These are phyloP conservation scores for Bombyx mori DNA, from an alignment of 1,140 invertebrate species.

Conservation along the genomic window DNA sequence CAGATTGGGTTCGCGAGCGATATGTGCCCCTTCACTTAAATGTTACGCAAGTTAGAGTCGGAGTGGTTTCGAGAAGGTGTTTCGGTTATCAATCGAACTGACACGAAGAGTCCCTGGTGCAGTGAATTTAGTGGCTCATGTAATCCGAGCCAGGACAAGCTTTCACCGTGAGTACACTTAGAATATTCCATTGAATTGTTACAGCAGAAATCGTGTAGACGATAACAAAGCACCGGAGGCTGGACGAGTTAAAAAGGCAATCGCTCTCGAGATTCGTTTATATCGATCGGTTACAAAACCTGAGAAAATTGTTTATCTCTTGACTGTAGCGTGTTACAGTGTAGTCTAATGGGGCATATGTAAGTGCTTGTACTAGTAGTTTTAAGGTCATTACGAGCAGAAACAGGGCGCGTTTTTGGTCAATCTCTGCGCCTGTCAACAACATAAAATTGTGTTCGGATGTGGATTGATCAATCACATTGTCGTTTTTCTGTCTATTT, in stretches of 20 bases:
- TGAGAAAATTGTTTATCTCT: conserved; percentile 4
- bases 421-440: conserved; percentile 30
- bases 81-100: conserved; percentile 32
- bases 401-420: conserved; percentile 8
- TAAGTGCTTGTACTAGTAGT: too few relatives aligned
- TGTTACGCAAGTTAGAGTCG: conserved; percentile 60
- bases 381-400: not conserved
- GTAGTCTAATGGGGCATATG: too few relatives aligned
- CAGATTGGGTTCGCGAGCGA: conserved; percentile 30
- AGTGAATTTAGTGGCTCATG: conserved; percentile 46
- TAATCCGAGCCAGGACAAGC: conserved; percentile 33
- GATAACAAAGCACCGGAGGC: conserved; percentile 1
- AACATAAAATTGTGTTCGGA: not conserved
- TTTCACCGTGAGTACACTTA: conserved; percentile 41
- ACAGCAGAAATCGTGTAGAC: conserved; percentile 10
- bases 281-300: conserved; percentile 43
- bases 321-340: not conserved
- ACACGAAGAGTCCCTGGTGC: conserved; percentile 21
- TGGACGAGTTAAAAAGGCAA: conserved; percentile 11
- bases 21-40: conserved; percentile 62
- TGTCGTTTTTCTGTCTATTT: too few relatives aligned
- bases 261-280: conserved; percentile 21
- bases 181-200: not conserved
- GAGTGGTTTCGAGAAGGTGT: conserved; percentile 42
- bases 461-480: too few relatives aligned